These are phyloP conservation scores for Seira ritae DNA, from an alignment of 2,888 invertebrate genomes.

Conservation along the genomic window DNA sequence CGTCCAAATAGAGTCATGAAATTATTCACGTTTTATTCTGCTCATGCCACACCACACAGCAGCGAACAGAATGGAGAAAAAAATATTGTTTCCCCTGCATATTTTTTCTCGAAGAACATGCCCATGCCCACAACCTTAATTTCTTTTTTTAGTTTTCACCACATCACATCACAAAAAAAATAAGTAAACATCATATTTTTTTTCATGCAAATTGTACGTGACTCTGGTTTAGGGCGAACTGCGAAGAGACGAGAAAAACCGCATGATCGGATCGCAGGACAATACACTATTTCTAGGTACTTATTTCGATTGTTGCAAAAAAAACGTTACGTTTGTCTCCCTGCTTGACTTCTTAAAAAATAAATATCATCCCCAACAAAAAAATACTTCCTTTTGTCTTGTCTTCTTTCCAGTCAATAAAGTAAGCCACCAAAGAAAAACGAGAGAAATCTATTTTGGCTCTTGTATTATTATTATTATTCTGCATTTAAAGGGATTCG, in stretches of 20 bases:
- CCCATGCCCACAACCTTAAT: conserved; percentile 44
- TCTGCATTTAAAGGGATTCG: too few relatives aligned
- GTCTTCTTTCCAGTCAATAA: conserved; percentile 56
- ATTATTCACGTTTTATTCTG: conserved; percentile 35
- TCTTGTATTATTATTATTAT: too few relatives aligned
- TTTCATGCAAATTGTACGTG: too few relatives aligned
- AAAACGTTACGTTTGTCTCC: conserved; percentile 34
- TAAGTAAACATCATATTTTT: too few relatives aligned
- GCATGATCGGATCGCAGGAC: too few relatives aligned
- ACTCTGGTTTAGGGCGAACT: too few relatives aligned
- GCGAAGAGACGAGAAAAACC: too few relatives aligned
- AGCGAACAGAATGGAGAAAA: too few relatives aligned
- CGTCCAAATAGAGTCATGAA: conserved; percentile 31
- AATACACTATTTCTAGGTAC: background rate
- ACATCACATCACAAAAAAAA: too few relatives aligned
- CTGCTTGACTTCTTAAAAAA: conserved; percentile 53
- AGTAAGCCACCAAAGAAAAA: conserved; percentile 37
- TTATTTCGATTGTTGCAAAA: conserved; percentile 36
- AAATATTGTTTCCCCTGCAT: too few relatives aligned
- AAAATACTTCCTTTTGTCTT: conserved; percentile 18
- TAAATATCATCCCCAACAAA: conserved; percentile 9
- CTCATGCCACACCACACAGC: too few relatives aligned
- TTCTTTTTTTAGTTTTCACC: background rate
- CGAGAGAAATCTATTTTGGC: conserved; percentile 49
- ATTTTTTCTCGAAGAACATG: too few relatives aligned